Conservation (phyloP, 2,797 vertebrate genomes). For the Knipowitschia caucasica region DNA sequence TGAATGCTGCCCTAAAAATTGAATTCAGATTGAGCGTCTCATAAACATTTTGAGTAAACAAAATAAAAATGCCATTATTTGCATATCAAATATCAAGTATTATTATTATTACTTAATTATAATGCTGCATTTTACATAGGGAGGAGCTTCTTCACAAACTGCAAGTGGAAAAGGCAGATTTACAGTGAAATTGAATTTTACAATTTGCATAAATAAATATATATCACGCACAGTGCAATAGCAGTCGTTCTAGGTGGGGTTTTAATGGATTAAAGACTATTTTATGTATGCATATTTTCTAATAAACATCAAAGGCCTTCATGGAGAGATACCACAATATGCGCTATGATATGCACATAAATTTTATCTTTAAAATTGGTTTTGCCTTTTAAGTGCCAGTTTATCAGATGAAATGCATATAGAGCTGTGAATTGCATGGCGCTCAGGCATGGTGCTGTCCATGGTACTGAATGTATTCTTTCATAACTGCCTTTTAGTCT, state of each 20-base stretch:
- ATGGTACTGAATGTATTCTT: slow-evolving; percentile 63
- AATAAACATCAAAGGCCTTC: background rate
- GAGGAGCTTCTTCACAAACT: no score
- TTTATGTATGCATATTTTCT: background rate
- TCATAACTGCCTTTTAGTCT: slow-evolving; percentile 19
- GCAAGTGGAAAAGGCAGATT: background rate
- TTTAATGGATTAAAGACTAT: no score
- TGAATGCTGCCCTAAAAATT: background rate
- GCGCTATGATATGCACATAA: slow-evolving; percentile 36
- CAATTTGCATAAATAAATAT: background rate
- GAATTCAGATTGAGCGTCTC: background rate
- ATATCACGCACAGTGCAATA: background rate
- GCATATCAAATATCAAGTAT: no score
- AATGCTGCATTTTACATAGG: background rate
- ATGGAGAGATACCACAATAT: background rate
- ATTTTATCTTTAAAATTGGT: slow-evolving; percentile 11
- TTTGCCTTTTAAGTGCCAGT: background rate
- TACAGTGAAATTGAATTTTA: background rate
- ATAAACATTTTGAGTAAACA: background rate
- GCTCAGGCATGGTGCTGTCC: slow-evolving; percentile 60
- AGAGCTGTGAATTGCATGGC: slow-evolving; percentile 28
- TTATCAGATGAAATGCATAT: slow-evolving; percentile 34
- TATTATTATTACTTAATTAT: background rate
- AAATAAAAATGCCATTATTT: background rate
- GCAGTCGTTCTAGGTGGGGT: background rate